Evolutionary conservation across 1,140 invertebrate genomes (phyloP), one percentile per base, ranked within the genome.

Genomic region (Heliconius melpomene): DNA sequence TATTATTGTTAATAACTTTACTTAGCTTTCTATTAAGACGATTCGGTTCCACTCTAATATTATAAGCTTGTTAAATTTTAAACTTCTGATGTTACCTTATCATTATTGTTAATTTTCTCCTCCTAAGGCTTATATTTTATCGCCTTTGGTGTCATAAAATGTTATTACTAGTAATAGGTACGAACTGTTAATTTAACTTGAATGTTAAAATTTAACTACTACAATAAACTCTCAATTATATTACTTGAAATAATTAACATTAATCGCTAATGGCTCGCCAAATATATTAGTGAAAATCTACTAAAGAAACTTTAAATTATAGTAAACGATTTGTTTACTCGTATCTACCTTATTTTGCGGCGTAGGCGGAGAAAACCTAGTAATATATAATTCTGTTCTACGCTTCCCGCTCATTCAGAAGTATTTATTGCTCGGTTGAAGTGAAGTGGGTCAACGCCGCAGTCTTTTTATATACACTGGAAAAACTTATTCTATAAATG

Each of bases 121-220:
- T 16, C 60, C 60, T 23, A 29, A 66, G 23, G 23, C 60, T 13
- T 66, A 13, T 66, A 66, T 66, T 66, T 66, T 66, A 66, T 66
- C 11, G 60, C 26, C 23, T 66, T 66, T 66, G 60, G 60, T 66
- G 60, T 66, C 23, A 66, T 66, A 66, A 66, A 66, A 66, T 66
- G 60, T 66, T 66, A 66, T 66, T 26, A 29, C 23, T 13, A 66
- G 23, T 66, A 66, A 66, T 66, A 66, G 26, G 60, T 66, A 66
- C 60, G 23, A 66, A 66, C 26, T 66, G 60, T 29, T 66, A 26
- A 66, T 29, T 66, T 66, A 66, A 29, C 26, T 29, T 29, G 60
- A 66, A 66, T 26, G 60, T 29, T 66, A 66, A 66, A 46, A 66
- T 66, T 66, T 66, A 26, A 66, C 23, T 66, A 66, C 60, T 66